Evolutionary conservation across 2,888 invertebrate species (phyloP), one percentile per base, ranked within the genome.

Genomic region (Podabrus alpinus): DNA sequence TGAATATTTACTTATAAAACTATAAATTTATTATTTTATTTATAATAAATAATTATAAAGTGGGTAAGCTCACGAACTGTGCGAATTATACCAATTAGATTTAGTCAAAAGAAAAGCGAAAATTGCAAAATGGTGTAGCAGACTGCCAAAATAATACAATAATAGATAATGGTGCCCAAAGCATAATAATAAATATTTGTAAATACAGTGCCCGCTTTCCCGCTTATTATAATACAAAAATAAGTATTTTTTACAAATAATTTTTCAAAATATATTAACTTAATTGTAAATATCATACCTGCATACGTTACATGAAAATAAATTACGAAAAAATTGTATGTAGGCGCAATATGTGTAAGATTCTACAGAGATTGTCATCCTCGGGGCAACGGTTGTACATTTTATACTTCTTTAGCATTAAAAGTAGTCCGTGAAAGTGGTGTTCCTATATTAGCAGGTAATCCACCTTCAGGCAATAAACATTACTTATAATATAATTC

Each of bases 341-440:
- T 15, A 60, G 69, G 69, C 61, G 25, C 24, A 25, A 15, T 60
- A 15, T n/a, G 45, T 45, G 45, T 16, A 15, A 16, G 25, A 25
- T 59, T 25, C 15, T 29, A 69, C 61, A 60, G 69, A 61, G 61
- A 69, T 69, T 69, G 69, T 29, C 24, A 25, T 62, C 69, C 69
- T 29, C 61, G 15, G 24, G 69, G 69, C 69, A 62, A 16, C 21
- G 19, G 21, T 64, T 64, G 62, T 64, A 64, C 62, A 19, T 19
- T 19, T 19, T 64, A 21, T 64, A 64, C 62, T 19, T 64, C 62
- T 64, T 64, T 64, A 19, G 62, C 62, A 64, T 64, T 21, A 64
- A 64, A 64, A 64, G 62, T 64, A 21, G 62, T 19, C 62, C 62
- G 62, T 16, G 62, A 64, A 64, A 64, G 62, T 64, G 17, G 11